Percentiles rank a stretch among this genome's conserved stretches.
Evolutionary conservation across 2,888 invertebrate species (phyloP).

Genomic region (Seira ritae): DNA sequence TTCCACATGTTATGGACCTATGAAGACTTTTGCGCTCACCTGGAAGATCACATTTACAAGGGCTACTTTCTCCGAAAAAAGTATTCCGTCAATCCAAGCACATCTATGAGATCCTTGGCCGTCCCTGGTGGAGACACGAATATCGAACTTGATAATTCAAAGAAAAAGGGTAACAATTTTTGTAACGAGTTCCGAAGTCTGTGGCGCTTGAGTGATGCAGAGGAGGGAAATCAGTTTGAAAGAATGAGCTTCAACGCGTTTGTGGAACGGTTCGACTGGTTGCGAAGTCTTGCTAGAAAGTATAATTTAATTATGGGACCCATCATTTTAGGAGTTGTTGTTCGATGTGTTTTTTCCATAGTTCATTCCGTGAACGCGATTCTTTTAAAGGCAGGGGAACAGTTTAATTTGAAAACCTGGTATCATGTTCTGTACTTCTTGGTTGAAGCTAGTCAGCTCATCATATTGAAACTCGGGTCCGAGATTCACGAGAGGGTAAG

Average conservation of each 20-base stretch:
- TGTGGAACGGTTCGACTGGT: constrained; percentile 53
- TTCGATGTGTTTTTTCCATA: constrained; percentile 49
- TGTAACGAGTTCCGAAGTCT: constrained; percentile 36
- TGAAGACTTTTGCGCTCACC: constrained; percentile 52
- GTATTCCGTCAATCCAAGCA: constrained; percentile 23
- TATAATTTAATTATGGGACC: constrained; percentile 46
- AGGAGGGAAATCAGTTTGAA: constrained; percentile 45
- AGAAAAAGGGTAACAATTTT: neutral
- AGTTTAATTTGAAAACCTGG: constrained; percentile 30
- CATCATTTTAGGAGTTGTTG: constrained; percentile 54
- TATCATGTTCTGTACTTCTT: constrained; percentile 31
- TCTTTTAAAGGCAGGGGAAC: constrained; percentile 28
- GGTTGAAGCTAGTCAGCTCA: constrained; percentile 46
- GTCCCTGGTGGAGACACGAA: constrained; percentile 2
- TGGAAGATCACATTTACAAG: constrained; percentile 58
- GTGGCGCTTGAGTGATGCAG: constrained; percentile 40
- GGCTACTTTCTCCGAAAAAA: constrained; percentile 45
- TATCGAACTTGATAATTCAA: neutral
- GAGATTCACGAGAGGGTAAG: constrained; percentile 48
- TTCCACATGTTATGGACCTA: constrained; percentile 57
- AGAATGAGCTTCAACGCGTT: constrained; percentile 42
- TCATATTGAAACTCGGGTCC: constrained; percentile 53
- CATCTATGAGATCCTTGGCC: constrained; percentile 34
- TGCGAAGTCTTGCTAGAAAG: constrained; percentile 23
- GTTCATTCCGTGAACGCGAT: constrained; percentile 57